A percentile compares a stretch with the other conserved stretches of the same genome.
Conservation (phyloP, 2,113 vertebrate species). For the Rhipidura dahli region DNA sequence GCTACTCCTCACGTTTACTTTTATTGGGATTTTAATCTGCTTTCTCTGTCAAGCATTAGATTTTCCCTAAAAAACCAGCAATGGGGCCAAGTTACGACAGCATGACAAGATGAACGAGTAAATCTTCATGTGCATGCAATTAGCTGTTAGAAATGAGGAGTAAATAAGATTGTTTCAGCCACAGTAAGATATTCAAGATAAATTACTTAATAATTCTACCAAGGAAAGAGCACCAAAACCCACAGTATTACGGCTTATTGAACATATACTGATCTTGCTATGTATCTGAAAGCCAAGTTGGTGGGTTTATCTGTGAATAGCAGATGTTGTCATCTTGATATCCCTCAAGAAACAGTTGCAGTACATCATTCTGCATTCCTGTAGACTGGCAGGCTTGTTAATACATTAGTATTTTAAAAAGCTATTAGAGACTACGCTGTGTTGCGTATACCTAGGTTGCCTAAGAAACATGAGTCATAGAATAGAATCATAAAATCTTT, state of each 20-base stretch:
- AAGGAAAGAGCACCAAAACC: neutral
- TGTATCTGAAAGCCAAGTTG: neutral
- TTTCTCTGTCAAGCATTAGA: neutral
- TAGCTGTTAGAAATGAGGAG: neutral
- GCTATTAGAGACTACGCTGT: neutral
- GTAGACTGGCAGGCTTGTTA: neutral
- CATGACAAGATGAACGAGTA: neutral
- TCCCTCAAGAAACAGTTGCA: neutral
- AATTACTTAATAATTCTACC: neutral
- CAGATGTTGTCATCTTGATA: neutral
- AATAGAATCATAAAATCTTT: neutral
- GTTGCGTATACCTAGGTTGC: neutral
- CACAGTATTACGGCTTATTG: neutral
- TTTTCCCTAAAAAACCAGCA: neutral
- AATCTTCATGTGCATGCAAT: neutral
- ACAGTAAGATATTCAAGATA: neutral
- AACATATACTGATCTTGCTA: neutral
- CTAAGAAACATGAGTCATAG: neutral
- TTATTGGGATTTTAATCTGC: neutral
- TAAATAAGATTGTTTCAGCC: neutral
- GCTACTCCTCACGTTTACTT: neutral
- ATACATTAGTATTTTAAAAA: neutral
- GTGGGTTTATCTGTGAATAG: neutral
- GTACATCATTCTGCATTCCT: neutral
- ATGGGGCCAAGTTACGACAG: fast-evolving